These are phyloP conservation scores for Nicator chloris DNA, from an alignment of 2,113 vertebrate species.

Conservation along the genomic window DNA sequence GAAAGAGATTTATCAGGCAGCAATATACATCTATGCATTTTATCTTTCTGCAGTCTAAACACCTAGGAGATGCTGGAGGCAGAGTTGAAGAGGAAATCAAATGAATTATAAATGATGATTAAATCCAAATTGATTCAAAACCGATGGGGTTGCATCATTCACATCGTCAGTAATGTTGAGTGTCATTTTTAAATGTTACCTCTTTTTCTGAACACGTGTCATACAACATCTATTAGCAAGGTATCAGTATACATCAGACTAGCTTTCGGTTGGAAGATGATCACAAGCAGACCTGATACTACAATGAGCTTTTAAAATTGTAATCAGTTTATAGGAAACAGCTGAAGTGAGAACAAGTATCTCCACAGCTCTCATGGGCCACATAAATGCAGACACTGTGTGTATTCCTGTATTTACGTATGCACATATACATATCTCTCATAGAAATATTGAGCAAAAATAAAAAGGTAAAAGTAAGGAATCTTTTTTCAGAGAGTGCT, in stretches of 20 bases:
- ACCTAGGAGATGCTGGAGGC: conserved; percentile 47
- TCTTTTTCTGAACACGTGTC: background rate
- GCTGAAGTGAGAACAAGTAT: background rate
- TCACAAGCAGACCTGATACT: background rate
- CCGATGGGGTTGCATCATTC: background rate
- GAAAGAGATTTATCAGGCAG: conserved; percentile 66
- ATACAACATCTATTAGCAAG: background rate
- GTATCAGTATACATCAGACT: background rate
- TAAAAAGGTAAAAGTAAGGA: background rate
- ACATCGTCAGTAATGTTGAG: background rate
- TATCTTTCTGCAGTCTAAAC: conserved; percentile 57
- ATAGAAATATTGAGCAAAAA: background rate
- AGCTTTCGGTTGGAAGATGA: background rate
- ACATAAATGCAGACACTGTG: background rate
- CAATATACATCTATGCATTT: conserved; percentile 32
- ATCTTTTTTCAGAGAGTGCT: background rate
- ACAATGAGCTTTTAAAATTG: background rate
- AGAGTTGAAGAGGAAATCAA: conserved; percentile 40
- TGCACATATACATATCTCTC: background rate
- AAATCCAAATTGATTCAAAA: conserved; percentile 55
- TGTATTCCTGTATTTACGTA: fast-evolving
- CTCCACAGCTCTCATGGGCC: background rate
- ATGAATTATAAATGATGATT: conserved; percentile 70
- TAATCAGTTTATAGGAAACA: background rate
- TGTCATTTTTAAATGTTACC: background rate